phyloP scores from a whole-genome alignment of 2,888 invertebrate genomes.

The Gastrophysa polygoni region DNA sequence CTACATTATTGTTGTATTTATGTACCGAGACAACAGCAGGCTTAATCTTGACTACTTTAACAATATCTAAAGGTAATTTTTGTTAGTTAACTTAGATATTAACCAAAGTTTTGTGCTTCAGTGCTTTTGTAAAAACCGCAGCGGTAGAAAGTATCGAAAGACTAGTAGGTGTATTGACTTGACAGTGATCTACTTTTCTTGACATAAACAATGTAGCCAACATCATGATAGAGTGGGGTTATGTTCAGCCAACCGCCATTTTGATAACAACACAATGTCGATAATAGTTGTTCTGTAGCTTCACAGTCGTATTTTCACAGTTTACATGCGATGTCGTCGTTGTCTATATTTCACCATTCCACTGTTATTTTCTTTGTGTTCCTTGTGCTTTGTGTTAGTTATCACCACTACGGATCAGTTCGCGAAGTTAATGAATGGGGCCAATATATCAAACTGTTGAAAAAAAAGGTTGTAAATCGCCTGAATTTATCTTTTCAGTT shows the following conservation, averaged over 20 bases:
- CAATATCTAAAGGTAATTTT: constrained; percentile 41
- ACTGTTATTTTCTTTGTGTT: background rate
- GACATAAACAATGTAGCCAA: too few relatives aligned
- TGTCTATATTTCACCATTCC: background rate
- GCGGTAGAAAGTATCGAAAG: background rate
- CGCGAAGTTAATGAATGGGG: background rate
- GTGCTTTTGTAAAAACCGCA: constrained; percentile 18
- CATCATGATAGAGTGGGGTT: too few relatives aligned
- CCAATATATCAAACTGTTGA: background rate
- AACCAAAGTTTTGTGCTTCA: constrained; percentile 32
- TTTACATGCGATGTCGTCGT: background rate
- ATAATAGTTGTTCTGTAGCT: background rate
- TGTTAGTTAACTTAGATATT: too few relatives aligned
- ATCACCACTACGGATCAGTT: background rate
- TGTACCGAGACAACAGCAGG: constrained; percentile 34
- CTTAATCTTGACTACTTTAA: constrained; percentile 42
- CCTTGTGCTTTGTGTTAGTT: background rate
- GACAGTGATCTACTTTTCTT: too few relatives aligned
- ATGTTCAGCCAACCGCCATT: too few relatives aligned
- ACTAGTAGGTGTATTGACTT: background rate
- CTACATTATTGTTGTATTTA: constrained; percentile 28
- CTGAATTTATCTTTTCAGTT: background rate
- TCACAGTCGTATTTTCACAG: background rate
- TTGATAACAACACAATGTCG: background rate
- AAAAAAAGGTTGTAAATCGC: background rate